Base-by-base conservation (phyloP, 2,888 invertebrate genomes). In the Falcaria lacertinaria region DNA sequence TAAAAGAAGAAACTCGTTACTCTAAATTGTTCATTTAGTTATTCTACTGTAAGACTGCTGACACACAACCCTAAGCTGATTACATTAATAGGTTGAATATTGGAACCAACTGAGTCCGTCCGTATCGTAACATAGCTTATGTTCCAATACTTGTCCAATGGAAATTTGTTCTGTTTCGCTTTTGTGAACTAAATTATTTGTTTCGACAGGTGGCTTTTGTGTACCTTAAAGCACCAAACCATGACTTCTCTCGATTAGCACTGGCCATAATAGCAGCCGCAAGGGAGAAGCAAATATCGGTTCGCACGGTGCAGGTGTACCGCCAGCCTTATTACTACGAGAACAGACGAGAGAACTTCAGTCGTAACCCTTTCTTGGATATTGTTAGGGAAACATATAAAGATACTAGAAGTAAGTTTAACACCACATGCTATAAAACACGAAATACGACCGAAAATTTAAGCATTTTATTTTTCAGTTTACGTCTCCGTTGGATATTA, bases 401-500 rank as follows among this genome's bases (percentile, higher is more conserved):
- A 49, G 95, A 96, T 61, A 95, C 97, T n/a, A 91, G 98, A 90
- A 96, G 98, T 97, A 85, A 93, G 95, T 74, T 42, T 22, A 37
- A 19, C 19, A 6, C 6, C 19, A 19, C 19, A 3, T 25, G 28
- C 28, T 1, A 28, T 28, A 11, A 28, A 28, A 28, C 28, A 11
- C 11, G 11, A 28, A 28, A 11, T 0, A 28, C 0, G 11, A 13
- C 13, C n/a, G n/a, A 11, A 22, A 1, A 37, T 36, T 14, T 36
- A 11, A 43, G 28, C 15, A 40, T 16, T 14, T 5, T 52, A 48
- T 54, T 52, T 76, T 68, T n/a, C 92, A 98, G 98, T 98, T 80
- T 98, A 97, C 84, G 94, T 98, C 32, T 93, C 97, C 56, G 91
- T 98, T 56, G 97, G 97, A 1, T 94, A 96, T 74, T 94, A 96